These are phyloP conservation scores for Brachyrhaphis roseni DNA, from an alignment of 2,797 vertebrate genomes.

Conservation along the genomic window DNA sequence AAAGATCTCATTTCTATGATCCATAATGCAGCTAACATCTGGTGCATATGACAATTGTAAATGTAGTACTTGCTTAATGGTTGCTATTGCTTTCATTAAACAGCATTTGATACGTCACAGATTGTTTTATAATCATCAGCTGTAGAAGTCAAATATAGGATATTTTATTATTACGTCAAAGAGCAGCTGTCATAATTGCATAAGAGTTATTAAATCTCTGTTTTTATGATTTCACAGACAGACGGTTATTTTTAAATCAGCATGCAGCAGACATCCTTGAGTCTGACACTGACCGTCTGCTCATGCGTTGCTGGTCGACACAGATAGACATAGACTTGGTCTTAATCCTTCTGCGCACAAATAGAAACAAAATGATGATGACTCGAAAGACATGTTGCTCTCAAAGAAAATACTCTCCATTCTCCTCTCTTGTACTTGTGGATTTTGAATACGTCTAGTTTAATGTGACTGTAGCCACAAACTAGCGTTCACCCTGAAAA, in stretches of 20 bases:
- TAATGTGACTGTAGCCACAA: slow-evolving; percentile 30
- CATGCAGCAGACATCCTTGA: slow-evolving; percentile 24
- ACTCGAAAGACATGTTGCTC: slow-evolving; percentile 16
- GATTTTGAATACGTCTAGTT: slow-evolving; percentile 29
- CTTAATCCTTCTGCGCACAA: slow-evolving; percentile 8
- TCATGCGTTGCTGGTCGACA: slow-evolving; percentile 15
- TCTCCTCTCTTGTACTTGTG: slow-evolving; percentile 9
- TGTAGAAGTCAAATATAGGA: not conserved
- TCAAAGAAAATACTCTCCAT: slow-evolving; percentile 4
- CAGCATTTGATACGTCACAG: not conserved
- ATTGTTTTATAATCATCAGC: not conserved
- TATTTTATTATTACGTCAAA: not conserved
- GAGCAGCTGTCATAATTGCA: slow-evolving; percentile 24
- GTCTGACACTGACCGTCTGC: slow-evolving; percentile 19
- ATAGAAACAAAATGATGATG: slow-evolving; percentile 16
- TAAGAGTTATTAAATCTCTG: slow-evolving; percentile 19
- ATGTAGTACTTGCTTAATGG: not conserved
- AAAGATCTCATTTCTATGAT: slow-evolving; percentile 16
- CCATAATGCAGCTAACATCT: not conserved
- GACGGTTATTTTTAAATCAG: slow-evolving; percentile 27
- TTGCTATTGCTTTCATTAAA: not conserved
- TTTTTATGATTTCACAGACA: slow-evolving; percentile 37
- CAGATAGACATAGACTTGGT: slow-evolving; percentile 21
- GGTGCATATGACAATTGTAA: not conserved
- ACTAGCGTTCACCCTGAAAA: slow-evolving; percentile 55